A percentile compares a stretch with the other conserved stretches of the same genome.
phyloP scores from a whole-genome alignment of 2,113 vertebrate species.

The Sorex araneus region DNA sequence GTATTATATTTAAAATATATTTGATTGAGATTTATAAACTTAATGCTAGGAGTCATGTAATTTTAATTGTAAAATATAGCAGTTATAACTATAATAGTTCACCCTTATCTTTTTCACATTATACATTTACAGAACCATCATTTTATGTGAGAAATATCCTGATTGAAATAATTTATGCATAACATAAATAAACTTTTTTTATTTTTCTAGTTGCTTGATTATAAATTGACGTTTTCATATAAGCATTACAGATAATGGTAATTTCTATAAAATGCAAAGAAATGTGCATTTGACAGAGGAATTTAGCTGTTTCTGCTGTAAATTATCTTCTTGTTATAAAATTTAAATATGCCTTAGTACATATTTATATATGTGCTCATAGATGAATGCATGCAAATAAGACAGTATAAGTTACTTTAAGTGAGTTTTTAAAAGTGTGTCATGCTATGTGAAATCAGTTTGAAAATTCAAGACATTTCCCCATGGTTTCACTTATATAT shows the following conservation, averaged over 20 bases:
- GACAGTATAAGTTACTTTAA: background rate
- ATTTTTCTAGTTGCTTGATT: background rate
- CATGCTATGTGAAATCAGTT: too few species aligned
- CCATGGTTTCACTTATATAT: too few species aligned
- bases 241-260: background rate
- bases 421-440: background rate
- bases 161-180: background rate
- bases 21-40: background rate
- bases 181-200: background rate
- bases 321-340: background rate
- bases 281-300: background rate
- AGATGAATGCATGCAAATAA: background rate
- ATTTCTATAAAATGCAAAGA: conserved; percentile 29
- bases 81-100: background rate
- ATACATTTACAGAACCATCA: background rate
- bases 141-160: background rate
- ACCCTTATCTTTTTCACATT: background rate
- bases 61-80: background rate
- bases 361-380: background rate
- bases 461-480: too few species aligned
- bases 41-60: background rate
- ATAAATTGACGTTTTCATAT: background rate
- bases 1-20: conserved; percentile 5
- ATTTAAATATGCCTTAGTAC: background rate
- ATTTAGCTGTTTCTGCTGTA: background rate